phyloP scores from a whole-genome alignment of 2,113 vertebrate species.

The Ciconia maguari region DNA sequence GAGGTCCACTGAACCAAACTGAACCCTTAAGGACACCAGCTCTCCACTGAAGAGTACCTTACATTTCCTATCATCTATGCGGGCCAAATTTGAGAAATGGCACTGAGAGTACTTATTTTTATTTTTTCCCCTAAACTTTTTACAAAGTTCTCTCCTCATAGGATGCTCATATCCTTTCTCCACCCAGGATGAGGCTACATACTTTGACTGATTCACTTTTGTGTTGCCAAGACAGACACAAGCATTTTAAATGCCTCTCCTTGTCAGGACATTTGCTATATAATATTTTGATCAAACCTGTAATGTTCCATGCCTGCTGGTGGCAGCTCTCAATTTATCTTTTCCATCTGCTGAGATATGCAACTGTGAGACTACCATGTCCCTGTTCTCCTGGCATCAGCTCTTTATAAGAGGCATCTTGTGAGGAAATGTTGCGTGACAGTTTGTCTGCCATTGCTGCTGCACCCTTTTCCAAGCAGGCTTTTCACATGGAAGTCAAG shows the following conservation, averaged over 20 bases:
- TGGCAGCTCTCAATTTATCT: slow-evolving; percentile 20
- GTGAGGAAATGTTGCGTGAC: background rate
- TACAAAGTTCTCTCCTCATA: background rate
- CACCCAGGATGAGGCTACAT: background rate
- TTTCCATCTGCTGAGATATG: background rate
- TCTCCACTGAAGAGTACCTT: background rate
- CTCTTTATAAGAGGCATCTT: background rate
- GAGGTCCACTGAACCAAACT: background rate
- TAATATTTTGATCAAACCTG: background rate
- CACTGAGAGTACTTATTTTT: background rate
- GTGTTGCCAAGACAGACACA: background rate
- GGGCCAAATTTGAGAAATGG: background rate
- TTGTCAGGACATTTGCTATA: background rate
- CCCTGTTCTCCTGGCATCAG: background rate
- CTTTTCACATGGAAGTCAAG: background rate
- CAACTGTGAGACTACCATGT: background rate
- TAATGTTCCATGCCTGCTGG: background rate
- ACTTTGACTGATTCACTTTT: background rate
- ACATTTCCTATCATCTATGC: background rate
- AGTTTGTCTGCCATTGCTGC: background rate
- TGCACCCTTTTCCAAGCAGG: background rate
- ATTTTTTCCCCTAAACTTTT: background rate
- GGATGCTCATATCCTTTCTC: background rate
- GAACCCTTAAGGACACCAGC: background rate
- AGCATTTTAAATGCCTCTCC: background rate